Percentiles rank a stretch among this genome's conserved stretches.
phyloP scores from a whole-genome alignment of 2,113 vertebrate genomes.

The Clarias macrocephalus region DNA sequence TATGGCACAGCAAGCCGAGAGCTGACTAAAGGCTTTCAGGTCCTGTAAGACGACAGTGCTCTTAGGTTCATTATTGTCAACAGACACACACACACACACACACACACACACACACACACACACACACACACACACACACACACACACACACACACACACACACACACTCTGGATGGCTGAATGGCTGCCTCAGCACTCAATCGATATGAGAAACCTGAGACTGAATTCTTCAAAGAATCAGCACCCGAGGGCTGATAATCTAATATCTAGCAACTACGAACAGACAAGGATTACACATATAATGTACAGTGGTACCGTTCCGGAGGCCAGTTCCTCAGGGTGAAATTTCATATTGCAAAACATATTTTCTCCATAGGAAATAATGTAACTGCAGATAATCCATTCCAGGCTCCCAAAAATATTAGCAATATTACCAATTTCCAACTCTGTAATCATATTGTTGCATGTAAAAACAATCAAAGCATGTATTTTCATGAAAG shows the following conservation, averaged over 20 bases:
- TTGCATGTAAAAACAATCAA: too few species aligned
- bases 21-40: conserved; percentile 54
- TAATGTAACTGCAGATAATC: too few species aligned
- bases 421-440: too few species aligned
- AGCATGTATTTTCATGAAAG: too few species aligned
- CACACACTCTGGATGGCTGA: conserved; percentile 59
- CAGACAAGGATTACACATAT: background rate
- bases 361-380: too few species aligned
- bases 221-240: conserved; percentile 46
- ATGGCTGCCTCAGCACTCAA: conserved; percentile 65
- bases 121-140: conserved; percentile 20
- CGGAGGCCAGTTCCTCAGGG: too few species aligned
- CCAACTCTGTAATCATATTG: too few species aligned
- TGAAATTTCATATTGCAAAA: too few species aligned
- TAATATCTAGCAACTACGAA: background rate
- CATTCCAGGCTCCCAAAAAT: too few species aligned
- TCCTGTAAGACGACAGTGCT: conserved; percentile 52
- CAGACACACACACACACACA: conserved; percentile 62
- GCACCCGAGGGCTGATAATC: background rate
- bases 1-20: conserved; percentile 44
- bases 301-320: background rate
- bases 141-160: conserved; percentile 45
- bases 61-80: conserved; percentile 65
- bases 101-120: conserved; percentile 59
- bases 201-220: conserved; percentile 63